Conservation (phyloP, 2,888 invertebrate genomes). For the Tipula lateralis region DNA sequence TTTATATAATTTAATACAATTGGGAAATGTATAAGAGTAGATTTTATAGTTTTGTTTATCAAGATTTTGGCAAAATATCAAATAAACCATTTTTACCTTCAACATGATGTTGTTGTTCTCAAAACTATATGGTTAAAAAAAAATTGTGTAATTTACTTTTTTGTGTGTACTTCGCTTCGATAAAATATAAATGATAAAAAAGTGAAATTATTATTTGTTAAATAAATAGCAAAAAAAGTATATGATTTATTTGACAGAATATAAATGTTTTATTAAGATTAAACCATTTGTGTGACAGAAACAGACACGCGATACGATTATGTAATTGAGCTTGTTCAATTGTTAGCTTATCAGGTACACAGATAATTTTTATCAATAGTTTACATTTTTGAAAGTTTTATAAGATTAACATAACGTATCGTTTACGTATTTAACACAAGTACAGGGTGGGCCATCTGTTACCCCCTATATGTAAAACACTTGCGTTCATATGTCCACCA, state of each 20-base stretch:
- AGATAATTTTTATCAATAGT: neutral
- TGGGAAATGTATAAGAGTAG: too few species aligned
- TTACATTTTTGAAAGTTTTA: neutral
- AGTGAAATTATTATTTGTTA: neutral
- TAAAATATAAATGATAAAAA: neutral
- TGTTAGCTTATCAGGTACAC: neutral
- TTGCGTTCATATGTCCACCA: too few species aligned
- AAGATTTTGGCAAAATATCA: too few species aligned
- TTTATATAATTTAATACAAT: too few species aligned
- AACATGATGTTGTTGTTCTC: too few species aligned
- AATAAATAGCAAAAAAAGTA: neutral
- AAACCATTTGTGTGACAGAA: neutral
- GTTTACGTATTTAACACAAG: too few species aligned
- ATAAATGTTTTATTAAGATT: neutral
- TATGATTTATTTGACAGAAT: neutral
- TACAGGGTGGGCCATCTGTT: too few species aligned
- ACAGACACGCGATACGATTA: neutral
- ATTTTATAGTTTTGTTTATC: too few species aligned
- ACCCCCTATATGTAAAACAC: too few species aligned
- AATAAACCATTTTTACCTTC: too few species aligned
- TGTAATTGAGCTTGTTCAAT: neutral
- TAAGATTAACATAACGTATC: too few species aligned
- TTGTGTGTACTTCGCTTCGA: neutral
- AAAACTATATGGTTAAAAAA: neutral
- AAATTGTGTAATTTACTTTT: neutral